These are phyloP conservation scores for Galeopsomyia nigrocyanea DNA, from an alignment of 2,888 invertebrate genomes.

Conservation along the genomic window DNA sequence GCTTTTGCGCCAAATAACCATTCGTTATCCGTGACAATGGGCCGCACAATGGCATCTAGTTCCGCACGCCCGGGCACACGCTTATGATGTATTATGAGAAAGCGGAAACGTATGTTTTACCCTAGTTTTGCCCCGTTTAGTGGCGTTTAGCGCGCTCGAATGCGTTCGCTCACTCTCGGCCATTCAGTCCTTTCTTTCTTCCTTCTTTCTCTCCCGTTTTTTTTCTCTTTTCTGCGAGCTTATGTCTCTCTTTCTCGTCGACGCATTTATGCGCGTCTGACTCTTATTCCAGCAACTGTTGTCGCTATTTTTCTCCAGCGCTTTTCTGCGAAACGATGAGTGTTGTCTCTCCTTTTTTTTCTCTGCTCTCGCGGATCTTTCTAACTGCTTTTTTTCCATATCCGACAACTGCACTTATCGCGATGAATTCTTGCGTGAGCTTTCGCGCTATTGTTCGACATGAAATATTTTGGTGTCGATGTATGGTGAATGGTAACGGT, in stretches of 20 bases:
- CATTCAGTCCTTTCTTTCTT: conserved; percentile 30
- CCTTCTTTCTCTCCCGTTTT: neutral
- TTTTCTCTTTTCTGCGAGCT: conserved; percentile 12
- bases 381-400: neutral
- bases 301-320: conserved; percentile 9
- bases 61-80: conserved; percentile 53
- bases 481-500: too few species aligned
- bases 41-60: conserved; percentile 51
- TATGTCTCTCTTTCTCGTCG: conserved; percentile 19
- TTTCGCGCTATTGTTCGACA: neutral
- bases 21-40: conserved; percentile 61
- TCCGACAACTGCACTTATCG: conserved; percentile 37
- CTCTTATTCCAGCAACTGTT: neutral
- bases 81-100: conserved; percentile 63
- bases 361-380: neutral
- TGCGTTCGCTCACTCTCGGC: conserved; percentile 51
- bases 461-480: conserved; percentile 13
- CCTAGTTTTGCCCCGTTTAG: conserved; percentile 64
- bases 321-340: conserved; percentile 26
- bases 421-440: conserved; percentile 33
- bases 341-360: neutral
- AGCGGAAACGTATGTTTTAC: conserved; percentile 65
- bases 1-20: conserved; percentile 53
- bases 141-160: conserved; percentile 62
- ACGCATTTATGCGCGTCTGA: neutral